phyloP scores from a whole-genome alignment of 2,113 vertebrate genomes.

The Vulpes vulpes region DNA sequence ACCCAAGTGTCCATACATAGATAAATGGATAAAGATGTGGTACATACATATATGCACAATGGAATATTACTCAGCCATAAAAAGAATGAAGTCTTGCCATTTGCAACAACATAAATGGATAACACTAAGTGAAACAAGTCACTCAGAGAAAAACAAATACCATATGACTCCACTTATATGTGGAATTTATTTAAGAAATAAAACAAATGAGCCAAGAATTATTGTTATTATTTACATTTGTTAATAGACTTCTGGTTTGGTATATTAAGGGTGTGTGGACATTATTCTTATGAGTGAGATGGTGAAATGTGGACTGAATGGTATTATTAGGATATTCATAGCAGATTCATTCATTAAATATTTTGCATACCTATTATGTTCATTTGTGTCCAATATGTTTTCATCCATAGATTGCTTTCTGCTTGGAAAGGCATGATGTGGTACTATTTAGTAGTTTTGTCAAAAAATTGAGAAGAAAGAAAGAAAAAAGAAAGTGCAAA shows the following conservation, averaged over 20 bases:
- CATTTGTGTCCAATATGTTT: slow-evolving; percentile 16
- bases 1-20: neutral
- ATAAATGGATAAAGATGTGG: neutral
- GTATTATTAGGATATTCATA: neutral
- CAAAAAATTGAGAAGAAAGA: neutral
- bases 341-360: slow-evolving; percentile 30
- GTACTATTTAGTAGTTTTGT: slow-evolving; percentile 31
- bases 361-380: slow-evolving; percentile 27
- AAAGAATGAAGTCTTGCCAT: neutral
- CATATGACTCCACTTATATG: neutral
- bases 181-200: neutral
- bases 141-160: neutral
- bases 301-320: slow-evolving; percentile 15
- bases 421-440: neutral
- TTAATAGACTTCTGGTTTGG: slow-evolving; percentile 6
- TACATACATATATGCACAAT: neutral
- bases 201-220: neutral
- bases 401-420: slow-evolving; percentile 13
- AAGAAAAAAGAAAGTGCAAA: neutral
- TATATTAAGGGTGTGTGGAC: slow-evolving; percentile 29
- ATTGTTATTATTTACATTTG: slow-evolving; percentile 15
- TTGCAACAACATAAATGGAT: neutral
- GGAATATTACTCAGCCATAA: neutral
- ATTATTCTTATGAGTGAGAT: slow-evolving; percentile 6
- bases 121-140: neutral